Conservation (phyloP, 2,888 invertebrate genomes). For the Caenorhabditis sp. region DNA sequence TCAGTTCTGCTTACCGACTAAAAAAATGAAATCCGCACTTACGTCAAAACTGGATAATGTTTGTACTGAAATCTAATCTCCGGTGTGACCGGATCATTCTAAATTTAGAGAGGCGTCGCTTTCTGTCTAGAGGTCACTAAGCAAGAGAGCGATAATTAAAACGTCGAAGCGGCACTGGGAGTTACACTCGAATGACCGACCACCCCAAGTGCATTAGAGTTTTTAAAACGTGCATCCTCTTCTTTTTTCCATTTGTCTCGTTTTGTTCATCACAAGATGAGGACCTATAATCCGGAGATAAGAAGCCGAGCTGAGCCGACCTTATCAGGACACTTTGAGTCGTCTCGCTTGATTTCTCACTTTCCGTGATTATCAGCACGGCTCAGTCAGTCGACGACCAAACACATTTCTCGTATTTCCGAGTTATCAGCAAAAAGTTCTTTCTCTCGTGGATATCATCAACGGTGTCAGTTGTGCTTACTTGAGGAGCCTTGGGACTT, state of each 20-base stretch:
- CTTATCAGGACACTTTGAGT: neutral
- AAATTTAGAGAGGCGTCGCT: slow-evolving; percentile 33
- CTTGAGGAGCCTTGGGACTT: slow-evolving; percentile 29
- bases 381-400: slow-evolving; percentile 1
- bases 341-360: neutral
- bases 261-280: neutral
- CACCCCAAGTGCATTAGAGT: too few species aligned
- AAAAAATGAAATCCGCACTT: neutral
- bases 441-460: slow-evolving; percentile 27
- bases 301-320: neutral
- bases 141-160: slow-evolving; percentile 15
- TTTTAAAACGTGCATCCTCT: too few species aligned
- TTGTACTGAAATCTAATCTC: slow-evolving; percentile 40
- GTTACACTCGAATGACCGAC: slow-evolving; percentile 7
- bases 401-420: slow-evolving; percentile 13
- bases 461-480: slow-evolving; percentile 44
- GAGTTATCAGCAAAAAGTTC: slow-evolving; percentile 31
- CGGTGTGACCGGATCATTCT: slow-evolving; percentile 21
- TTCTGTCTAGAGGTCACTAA: too few species aligned
- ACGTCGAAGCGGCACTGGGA: neutral
- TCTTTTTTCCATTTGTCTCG: neutral
- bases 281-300: slow-evolving; percentile 1
- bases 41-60: slow-evolving; percentile 15
- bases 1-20: too few species aligned
- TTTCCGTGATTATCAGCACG: slow-evolving; percentile 18